These are phyloP conservation scores for Chaetodon auriga DNA, from an alignment of 2,113 vertebrate species.

Conservation along the genomic window DNA sequence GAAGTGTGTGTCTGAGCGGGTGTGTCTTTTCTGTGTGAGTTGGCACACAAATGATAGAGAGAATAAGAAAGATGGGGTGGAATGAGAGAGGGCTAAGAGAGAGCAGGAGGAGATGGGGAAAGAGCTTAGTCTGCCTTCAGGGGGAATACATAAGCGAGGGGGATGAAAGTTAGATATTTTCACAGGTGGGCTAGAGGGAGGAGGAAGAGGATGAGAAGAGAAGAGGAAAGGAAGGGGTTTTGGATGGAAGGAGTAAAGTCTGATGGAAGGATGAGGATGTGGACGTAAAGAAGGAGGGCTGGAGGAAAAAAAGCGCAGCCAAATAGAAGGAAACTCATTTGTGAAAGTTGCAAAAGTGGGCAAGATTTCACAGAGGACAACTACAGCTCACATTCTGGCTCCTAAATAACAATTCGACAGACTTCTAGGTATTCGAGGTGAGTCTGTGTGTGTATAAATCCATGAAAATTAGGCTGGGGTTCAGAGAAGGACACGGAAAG, in stretches of 20 bases:
- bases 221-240: not conserved
- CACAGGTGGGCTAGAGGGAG: slow-evolving; percentile 50
- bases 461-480: not conserved
- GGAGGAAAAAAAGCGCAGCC: too few relatives aligned
- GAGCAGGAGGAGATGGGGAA: slow-evolving; percentile 32
- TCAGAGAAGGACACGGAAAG: slow-evolving; percentile 16
- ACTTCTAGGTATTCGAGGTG: not conserved
- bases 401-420: slow-evolving; percentile 27
- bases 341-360: slow-evolving; percentile 14
- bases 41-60: slow-evolving; percentile 45
- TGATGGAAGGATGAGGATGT: not conserved
- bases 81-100: slow-evolving; percentile 43
- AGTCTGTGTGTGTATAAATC: not conserved
- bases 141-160: slow-evolving; percentile 47
- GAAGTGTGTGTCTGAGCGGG: slow-evolving; percentile 46
- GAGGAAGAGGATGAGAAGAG: not conserved
- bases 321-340: not conserved
- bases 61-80: slow-evolving; percentile 45
- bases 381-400: slow-evolving; percentile 7
- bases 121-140: slow-evolving; percentile 67
- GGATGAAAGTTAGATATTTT: slow-evolving; percentile 56
- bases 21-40: slow-evolving; percentile 45
- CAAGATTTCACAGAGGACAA: not conserved
- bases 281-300: not conserved
- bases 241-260: not conserved